Evolutionary conservation across 2,113 vertebrate species (phyloP).

Genomic region (Neopipo cinnamomea): DNA sequence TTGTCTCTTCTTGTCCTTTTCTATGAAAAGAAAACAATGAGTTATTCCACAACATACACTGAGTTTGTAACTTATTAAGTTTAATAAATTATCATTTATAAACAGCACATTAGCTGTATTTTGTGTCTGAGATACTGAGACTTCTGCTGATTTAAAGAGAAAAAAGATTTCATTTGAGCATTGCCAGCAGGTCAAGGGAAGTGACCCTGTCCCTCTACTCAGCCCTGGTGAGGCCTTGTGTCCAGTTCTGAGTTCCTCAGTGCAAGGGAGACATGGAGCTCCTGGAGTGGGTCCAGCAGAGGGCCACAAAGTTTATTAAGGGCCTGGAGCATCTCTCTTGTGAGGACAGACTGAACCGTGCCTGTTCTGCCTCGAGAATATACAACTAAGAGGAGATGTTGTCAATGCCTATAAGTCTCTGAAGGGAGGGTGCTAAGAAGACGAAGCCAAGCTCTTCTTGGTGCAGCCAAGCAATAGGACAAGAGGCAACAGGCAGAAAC

Average conservation of each 20-base stretch:
- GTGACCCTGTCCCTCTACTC: too few species aligned
- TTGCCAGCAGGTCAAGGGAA: accelerated
- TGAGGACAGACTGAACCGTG: too few species aligned
- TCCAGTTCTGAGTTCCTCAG: not conserved
- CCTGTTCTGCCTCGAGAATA: not conserved
- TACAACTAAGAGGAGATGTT: too few species aligned
- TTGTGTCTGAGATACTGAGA: not conserved
- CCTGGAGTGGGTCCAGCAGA: not conserved
- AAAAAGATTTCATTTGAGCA: not conserved
- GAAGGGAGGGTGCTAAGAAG: not conserved
- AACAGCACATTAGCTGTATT: not conserved
- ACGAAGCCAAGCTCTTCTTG: not conserved
- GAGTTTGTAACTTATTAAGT: not conserved
- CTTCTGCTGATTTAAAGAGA: not conserved
- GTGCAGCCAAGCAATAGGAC: not conserved
- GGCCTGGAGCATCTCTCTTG: not conserved
- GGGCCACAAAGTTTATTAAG: not conserved
- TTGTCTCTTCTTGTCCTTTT: not conserved
- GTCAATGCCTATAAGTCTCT: not conserved
- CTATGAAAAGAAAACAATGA: not conserved
- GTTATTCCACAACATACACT: not conserved
- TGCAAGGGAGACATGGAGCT: not conserved
- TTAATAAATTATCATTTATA: not conserved
- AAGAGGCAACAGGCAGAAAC: not conserved
- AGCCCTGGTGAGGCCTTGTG: not conserved